Conservation (phyloP, 2,113 vertebrate species). For the Petrocephalus zakoni region DNA sequence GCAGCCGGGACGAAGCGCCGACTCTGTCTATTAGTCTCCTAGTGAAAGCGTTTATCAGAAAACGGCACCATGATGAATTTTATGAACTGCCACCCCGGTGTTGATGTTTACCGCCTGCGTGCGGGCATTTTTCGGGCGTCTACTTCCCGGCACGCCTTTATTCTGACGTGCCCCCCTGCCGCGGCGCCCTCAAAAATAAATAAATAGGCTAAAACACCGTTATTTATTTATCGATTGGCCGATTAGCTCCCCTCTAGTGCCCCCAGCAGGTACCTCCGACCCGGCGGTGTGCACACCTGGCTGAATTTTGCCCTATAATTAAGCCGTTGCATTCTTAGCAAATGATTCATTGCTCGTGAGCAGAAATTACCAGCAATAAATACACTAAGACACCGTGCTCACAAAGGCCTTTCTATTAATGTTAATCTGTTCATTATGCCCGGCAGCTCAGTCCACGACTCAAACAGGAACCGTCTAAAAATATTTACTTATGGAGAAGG, state of each 20-base stretch:
- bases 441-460: not conserved
- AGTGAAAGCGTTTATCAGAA: not conserved
- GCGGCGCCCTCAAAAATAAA: not conserved
- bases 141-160: not conserved
- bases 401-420: not conserved
- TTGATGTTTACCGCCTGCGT: not conserved
- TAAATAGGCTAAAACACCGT: not conserved
- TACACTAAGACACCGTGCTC: not conserved
- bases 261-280: not conserved
- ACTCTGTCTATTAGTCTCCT: not conserved
- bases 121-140: not conserved
- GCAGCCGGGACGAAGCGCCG: not conserved
- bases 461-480: not conserved
- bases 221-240: not conserved
- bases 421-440: not conserved
- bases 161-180: not conserved
- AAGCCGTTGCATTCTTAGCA: not conserved
- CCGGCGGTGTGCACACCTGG: not conserved
- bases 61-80: not conserved
- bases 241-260: not conserved
- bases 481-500: not conserved
- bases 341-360: not conserved
- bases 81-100: not conserved
- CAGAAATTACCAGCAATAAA: not conserved
- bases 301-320: not conserved